A percentile compares a stretch with the other conserved stretches of the same genome.
Evolutionary conservation across 2,797 vertebrate species (phyloP).

Genomic region (Acanthurus leucopareius): DNA sequence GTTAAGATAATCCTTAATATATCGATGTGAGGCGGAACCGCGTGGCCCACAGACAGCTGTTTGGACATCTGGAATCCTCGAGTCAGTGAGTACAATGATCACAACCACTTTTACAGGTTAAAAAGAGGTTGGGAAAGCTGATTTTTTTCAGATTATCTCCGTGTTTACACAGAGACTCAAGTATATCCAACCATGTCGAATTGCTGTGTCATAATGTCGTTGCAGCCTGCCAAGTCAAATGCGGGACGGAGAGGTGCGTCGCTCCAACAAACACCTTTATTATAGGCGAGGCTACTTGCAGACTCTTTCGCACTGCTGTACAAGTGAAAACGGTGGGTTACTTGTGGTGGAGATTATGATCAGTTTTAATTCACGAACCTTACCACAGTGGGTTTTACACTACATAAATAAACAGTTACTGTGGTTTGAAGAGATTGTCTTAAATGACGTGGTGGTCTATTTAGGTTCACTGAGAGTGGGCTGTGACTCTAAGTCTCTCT

Average conservation of each 20-base stretch:
- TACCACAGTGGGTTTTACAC: not conserved
- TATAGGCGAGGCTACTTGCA: too few relatives aligned
- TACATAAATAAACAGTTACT: not conserved
- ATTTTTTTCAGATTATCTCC: not conserved
- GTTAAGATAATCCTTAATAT: not conserved
- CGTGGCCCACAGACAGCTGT: slow-evolving; percentile 7
- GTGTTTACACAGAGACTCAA: not conserved
- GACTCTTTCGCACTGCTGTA: not conserved
- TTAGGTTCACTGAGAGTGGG: too few relatives aligned
- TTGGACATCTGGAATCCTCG: slow-evolving; percentile 39
- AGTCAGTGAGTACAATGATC: slow-evolving; percentile 30
- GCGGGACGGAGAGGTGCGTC: too few relatives aligned
- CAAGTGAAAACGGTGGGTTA: not conserved
- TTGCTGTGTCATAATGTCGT: too few relatives aligned
- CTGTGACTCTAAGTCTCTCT: not conserved
- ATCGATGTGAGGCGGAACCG: not conserved
- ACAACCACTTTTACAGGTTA: not conserved
- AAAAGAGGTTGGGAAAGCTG: not conserved
- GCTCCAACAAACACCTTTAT: not conserved
- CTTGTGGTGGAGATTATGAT: not conserved
- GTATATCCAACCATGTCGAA: too few relatives aligned
- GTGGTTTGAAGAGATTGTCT: not conserved
- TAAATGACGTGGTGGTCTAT: not conserved
- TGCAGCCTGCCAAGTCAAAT: not conserved
- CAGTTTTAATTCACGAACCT: not conserved